Base-by-base conservation (phyloP, 1,140 invertebrate species). In the Orius laevigatus region DNA sequence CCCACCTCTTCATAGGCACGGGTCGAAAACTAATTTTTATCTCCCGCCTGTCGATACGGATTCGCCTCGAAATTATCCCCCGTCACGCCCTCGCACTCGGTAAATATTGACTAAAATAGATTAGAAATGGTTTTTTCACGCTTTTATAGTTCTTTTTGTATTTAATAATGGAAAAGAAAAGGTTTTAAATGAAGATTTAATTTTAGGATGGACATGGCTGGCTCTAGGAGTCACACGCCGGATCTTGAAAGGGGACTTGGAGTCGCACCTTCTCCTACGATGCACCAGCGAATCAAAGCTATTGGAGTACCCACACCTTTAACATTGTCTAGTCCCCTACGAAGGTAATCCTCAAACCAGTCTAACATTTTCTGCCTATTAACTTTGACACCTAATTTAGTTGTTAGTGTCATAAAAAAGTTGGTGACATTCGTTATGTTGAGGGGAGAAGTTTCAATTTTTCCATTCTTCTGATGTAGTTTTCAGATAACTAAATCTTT, bases 21-120 rank as follows among this genome's bases (percentile, higher is more conserved):
- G 86, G 57, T 92, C 88, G 38, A 83, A 87, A 63, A 89, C 74
- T 58, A 94, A 93, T 68, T 86, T 94, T 66, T 93, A 91, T 70
- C 71, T 86, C 60, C 78, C 79, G 44, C 76, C 79, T 51, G 68
- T 72, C 45, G 58, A 58, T 41, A 49, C 58, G 61, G 75, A 78
- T 52, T 78, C 76, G 51, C 75, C 75, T 32, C 66, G 75, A 49
- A 62, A 67, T 60, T 59, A 64, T 52, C 66, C 78, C 48, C 67
- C 81, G 53, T 74, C 79, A 50, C 84, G 81, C 66, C 83, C 82
- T 47, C 77, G 83, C 61, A 76, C 79, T 18, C 76, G 79, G 61
- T 68, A 48, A 15, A 33, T 34, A 5, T 34, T 34, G 25, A 25
- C 25, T 8, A 20, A 15, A 6, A 18, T 18, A 44, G 16, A 9